Conservation (phyloP, 2,113 vertebrate genomes). For the Ceyx cyanopectus region DNA sequence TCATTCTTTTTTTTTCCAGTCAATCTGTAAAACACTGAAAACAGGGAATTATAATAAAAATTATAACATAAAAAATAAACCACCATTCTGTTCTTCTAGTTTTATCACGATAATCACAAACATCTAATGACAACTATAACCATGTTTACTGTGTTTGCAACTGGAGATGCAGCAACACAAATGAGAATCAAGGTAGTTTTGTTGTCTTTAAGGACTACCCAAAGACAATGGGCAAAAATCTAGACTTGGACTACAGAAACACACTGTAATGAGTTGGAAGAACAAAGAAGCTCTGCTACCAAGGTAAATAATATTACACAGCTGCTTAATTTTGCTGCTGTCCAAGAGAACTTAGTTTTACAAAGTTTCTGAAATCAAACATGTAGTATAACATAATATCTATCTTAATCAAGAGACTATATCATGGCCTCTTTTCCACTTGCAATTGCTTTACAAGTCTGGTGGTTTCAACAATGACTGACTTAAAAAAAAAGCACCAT, state of each 20-base stretch:
- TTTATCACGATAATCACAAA: conserved; percentile 45
- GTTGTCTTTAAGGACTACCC: neutral
- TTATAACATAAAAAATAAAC: neutral
- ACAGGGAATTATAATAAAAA: neutral
- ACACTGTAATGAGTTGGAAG: neutral
- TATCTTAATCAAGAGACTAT: neutral
- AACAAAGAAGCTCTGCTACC: neutral
- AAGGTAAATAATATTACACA: neutral
- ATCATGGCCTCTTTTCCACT: neutral
- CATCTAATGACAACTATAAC: conserved; percentile 21
- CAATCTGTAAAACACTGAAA: conserved; percentile 21
- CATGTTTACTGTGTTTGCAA: neutral
- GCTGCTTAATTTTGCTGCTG: neutral
- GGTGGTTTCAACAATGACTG: neutral
- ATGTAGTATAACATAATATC: neutral
- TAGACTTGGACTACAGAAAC: neutral
- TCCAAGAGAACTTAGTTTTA: neutral
- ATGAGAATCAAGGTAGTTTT: neutral
- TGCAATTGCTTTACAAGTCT: neutral
- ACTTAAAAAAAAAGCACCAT: neutral
- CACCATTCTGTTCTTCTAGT: neutral
- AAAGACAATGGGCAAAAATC: neutral
- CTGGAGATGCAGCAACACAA: conserved; percentile 3
- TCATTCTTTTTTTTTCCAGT: conserved; percentile 11
- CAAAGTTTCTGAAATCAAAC: neutral